Conservation (phyloP, 2,113 vertebrate species). For the Heterotilapia buettikoferi region DNA sequence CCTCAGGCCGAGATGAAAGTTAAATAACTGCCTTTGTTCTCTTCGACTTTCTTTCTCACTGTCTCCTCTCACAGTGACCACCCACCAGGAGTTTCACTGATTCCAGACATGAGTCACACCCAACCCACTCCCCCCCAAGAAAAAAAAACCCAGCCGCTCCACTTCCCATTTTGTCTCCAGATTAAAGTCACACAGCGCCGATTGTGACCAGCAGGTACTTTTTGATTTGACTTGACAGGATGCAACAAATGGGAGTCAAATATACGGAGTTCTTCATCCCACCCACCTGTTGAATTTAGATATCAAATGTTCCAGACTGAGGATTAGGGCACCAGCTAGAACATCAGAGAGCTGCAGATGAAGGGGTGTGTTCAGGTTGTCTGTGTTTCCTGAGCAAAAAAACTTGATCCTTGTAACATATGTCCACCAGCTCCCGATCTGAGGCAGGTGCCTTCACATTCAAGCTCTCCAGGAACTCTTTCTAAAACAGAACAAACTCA, state of each 20-base stretch:
- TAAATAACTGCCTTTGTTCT: conserved; percentile 52
- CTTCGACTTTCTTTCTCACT: conserved; percentile 21
- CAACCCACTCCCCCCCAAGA: background rate
- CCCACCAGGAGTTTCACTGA: conserved; percentile 57
- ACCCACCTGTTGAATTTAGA: conserved; percentile 48
- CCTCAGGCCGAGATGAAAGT: conserved; percentile 55
- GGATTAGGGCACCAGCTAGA: conserved; percentile 19
- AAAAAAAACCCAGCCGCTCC: background rate
- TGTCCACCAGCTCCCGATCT: background rate
- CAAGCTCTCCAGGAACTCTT: background rate
- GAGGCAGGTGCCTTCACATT: background rate
- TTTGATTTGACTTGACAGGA: background rate
- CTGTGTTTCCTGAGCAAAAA: background rate
- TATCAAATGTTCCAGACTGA: conserved; percentile 51
- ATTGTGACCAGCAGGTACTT: conserved; percentile 16
- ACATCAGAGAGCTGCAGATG: conserved; percentile 31
- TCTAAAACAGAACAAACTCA: background rate
- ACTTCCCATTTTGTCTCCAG: background rate
- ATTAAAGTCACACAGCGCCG: background rate
- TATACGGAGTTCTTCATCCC: background rate
- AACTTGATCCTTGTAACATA: conserved; percentile 17
- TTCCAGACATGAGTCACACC: conserved; percentile 52
- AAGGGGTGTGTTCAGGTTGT: conserved; percentile 12
- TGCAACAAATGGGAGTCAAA: conserved; percentile 1
- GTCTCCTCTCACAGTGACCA: conserved; percentile 37